Evolutionary conservation across 2,797 vertebrate genomes (phyloP), one percentile per base, ranked within the genome.

Genomic region (Dicrostonyx torquatus): DNA sequence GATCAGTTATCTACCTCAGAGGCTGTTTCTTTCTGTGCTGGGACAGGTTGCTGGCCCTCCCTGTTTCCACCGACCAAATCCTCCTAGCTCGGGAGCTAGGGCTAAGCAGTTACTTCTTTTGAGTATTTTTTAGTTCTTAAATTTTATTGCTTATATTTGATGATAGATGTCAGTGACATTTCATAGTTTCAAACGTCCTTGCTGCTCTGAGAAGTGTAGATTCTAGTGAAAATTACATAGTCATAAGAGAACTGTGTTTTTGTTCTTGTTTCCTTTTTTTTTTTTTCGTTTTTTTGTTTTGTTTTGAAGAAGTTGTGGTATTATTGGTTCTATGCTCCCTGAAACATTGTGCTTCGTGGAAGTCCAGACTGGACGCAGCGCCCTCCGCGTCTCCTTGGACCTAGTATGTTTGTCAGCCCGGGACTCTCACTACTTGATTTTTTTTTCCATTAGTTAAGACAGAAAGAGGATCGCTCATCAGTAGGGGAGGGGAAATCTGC

Each of bases 1-100:
- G 99, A 99, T 99, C 99, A 99, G 98, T 99, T 99, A 99, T 99
- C 99, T 99, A 99, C 99, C 99, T 99, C 99, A 99, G 99, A 99
- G 98, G 99, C 99, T 99, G 8, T 85, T 99, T 99, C 98, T 99
- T 99, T 99, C 99, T 99, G 98, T 99, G 99, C 97, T 98, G 98
- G 99, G 99, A 99, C 98, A 99, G 99, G 99, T 99, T 99, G 99
- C 99, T 99, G 99, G 99, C 99, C 99, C 99, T 99, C 99, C 99
- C 99, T 99, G 99, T 98, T 99, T 99, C 99, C 98, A 98, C 99
- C 99, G 99, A 99, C 99, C 99, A 99, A 99, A 99, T 98, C 99
- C 99, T 98, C 99, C 99, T 99, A 98, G 99, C 99, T 99, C 99
- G 91, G 99, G 99, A 99, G 99, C 99, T 99, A 99, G 99, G 99